A percentile compares a stretch with the other conserved stretches of the same genome.
These are phyloP conservation scores for Harpagifer antarcticus DNA, from an alignment of 2,797 vertebrate species.

Conservation along the genomic window DNA sequence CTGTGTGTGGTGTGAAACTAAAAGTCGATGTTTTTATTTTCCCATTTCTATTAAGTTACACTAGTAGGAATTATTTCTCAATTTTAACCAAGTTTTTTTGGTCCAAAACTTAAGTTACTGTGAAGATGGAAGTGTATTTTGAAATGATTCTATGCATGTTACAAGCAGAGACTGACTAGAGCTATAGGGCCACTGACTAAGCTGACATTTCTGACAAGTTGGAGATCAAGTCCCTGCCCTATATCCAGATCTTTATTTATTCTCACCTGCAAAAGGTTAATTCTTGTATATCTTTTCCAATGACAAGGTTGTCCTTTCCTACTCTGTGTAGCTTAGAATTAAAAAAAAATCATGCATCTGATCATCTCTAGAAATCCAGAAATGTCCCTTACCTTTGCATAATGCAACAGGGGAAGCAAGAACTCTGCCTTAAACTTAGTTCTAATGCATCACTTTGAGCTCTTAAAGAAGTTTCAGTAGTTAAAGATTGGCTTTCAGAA, in stretches of 20 bases:
- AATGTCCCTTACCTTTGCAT: slow-evolving; percentile 74
- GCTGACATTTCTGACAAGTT: not conserved
- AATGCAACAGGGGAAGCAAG: slow-evolving; percentile 51
- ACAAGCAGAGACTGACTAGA: too few relatives aligned
- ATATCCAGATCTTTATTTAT: slow-evolving; percentile 53
- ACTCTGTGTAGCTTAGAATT: slow-evolving; percentile 47
- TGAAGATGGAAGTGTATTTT: too few relatives aligned
- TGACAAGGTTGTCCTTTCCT: slow-evolving; percentile 73
- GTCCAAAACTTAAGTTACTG: too few relatives aligned
- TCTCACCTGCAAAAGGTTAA: slow-evolving; percentile 62
- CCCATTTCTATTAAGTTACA: too few relatives aligned
- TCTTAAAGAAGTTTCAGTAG: slow-evolving; percentile 13
- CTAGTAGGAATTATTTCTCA: too few relatives aligned
- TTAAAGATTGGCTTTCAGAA: slow-evolving; percentile 32
- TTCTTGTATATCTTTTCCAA: slow-evolving; percentile 51
- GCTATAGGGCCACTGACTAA: too few relatives aligned
- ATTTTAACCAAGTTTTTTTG: too few relatives aligned
- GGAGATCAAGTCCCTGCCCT: slow-evolving; percentile 12
- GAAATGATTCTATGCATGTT: too few relatives aligned
- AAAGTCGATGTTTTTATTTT: too few relatives aligned
- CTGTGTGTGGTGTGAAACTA: too few relatives aligned
- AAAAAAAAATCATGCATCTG: slow-evolving; percentile 47
- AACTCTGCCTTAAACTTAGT: slow-evolving; percentile 52
- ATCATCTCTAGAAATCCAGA: slow-evolving; percentile 54
- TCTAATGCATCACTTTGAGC: slow-evolving; percentile 56